phyloP scores from a whole-genome alignment of 2,113 vertebrate species.

The Ceyx cyanopectus region DNA sequence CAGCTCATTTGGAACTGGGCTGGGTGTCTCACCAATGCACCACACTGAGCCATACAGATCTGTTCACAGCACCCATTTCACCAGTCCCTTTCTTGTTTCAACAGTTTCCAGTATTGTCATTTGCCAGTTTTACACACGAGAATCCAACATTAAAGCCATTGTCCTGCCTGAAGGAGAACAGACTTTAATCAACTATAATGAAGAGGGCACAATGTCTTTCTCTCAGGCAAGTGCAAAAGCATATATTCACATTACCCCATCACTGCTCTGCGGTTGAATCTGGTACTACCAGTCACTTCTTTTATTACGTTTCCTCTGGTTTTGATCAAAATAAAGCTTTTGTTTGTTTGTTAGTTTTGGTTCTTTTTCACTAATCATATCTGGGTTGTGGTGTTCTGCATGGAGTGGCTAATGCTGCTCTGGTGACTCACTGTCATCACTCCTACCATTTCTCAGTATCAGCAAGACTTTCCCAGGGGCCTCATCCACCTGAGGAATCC shows the following conservation, averaged over 20 bases:
- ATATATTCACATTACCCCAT: not conserved
- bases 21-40: not conserved
- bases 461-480: not conserved
- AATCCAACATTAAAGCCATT: not conserved
- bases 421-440: not conserved
- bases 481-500: not conserved
- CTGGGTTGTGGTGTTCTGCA: not conserved
- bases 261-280: not conserved
- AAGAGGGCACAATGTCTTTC: constrained; percentile 16
- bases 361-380: not conserved
- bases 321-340: not conserved
- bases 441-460: not conserved
- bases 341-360: not conserved
- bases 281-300: not conserved
- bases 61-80: not conserved
- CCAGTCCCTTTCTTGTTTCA: not conserved
- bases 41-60: not conserved
- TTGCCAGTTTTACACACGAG: not conserved
- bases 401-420: not conserved
- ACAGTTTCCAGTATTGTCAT: constrained; percentile 16
- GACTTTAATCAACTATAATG: constrained; percentile 55
- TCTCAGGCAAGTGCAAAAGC: constrained; percentile 6
- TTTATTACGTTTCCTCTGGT: not conserved
- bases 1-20: not conserved
- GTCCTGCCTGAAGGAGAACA: constrained; percentile 10